Evolutionary conservation across 2,113 vertebrate genomes (phyloP).

Genomic region (Hemibagrus wyckioides): DNA sequence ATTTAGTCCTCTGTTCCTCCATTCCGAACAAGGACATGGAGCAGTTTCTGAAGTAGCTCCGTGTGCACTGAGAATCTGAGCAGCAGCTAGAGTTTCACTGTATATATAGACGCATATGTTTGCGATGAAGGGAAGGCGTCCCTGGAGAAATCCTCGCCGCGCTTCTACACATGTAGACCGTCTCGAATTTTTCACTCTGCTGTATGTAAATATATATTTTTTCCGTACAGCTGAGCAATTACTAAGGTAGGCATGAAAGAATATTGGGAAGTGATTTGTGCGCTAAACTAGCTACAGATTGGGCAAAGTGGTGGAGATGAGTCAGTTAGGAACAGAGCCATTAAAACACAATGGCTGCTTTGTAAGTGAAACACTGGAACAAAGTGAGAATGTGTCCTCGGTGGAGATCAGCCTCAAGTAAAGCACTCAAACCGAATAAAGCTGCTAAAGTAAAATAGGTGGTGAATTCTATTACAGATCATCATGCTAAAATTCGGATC

Average conservation of each 20-base stretch:
- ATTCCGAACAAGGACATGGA: conserved; percentile 1
- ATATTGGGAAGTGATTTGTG: conserved; percentile 59
- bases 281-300: conserved; percentile 50
- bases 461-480: background rate
- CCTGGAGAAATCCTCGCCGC: background rate
- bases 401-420: background rate
- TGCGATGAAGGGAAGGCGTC: conserved; percentile 16
- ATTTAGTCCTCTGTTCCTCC: background rate
- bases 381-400: background rate
- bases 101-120: conserved; percentile 18
- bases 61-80: background rate
- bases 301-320: conserved; percentile 19
- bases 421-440: background rate
- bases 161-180: conserved; percentile 29
- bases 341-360: conserved; percentile 25
- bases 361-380: background rate
- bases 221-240: conserved; percentile 49
- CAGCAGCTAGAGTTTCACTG: conserved; percentile 24
- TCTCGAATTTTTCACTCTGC: conserved; percentile 46
- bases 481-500: background rate
- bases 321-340: conserved; percentile 12
- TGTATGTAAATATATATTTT: conserved; percentile 50
- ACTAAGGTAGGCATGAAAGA: conserved; percentile 58
- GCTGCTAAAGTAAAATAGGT: background rate
- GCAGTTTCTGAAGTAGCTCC: background rate